phyloP scores from a whole-genome alignment of 2,113 vertebrate genomes.

The Mola mola region DNA sequence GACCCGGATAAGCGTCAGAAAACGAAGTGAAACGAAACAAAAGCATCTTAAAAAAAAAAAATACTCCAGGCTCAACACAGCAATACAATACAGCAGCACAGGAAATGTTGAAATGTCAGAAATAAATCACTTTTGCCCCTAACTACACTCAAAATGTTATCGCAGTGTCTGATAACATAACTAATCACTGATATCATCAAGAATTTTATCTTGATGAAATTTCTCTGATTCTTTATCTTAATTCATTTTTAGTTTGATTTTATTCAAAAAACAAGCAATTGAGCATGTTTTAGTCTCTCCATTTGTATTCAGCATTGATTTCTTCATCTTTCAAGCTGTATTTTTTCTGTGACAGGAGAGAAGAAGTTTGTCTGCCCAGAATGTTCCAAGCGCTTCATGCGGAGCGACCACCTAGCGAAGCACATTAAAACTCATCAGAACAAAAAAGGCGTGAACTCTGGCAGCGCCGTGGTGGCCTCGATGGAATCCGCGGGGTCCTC shows the following conservation, averaged over 20 bases:
- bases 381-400: constrained; percentile 99
- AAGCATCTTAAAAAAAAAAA: too few species aligned
- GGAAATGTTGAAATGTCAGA: too few species aligned
- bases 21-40: too few species aligned
- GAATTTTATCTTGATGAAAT: too few species aligned
- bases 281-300: constrained; percentile 13
- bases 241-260: not conserved
- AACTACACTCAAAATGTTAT: too few species aligned
- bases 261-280: constrained; percentile 10
- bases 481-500: constrained; percentile 89
- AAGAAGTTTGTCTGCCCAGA: constrained; percentile 99
- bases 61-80: too few species aligned
- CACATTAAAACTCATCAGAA: constrained; percentile 99
- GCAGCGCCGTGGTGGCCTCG: constrained; percentile 90
- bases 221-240: constrained; percentile 6
- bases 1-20: too few species aligned
- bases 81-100: too few species aligned
- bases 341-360: constrained; percentile 86
- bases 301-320: constrained; percentile 23
- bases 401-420: constrained; percentile 99
- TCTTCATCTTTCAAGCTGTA: constrained; percentile 11
- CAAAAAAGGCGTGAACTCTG: constrained; percentile 96
- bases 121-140: too few species aligned
- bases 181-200: too few species aligned
- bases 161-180: too few species aligned